phyloP scores from a whole-genome alignment of 2,888 invertebrate species.

The Andrena chrysosceles region DNA sequence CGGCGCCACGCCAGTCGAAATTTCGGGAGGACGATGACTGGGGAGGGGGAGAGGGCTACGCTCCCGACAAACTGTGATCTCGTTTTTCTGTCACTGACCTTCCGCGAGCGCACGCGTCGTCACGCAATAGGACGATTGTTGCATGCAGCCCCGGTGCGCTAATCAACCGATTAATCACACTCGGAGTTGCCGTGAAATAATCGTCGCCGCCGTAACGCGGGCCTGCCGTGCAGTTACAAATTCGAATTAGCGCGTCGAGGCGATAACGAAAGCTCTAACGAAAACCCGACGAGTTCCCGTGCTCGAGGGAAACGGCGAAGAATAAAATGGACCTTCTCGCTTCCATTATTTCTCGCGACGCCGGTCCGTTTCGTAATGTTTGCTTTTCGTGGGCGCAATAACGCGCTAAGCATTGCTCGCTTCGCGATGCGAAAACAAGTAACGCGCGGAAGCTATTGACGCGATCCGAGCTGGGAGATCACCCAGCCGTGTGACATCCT shows the following conservation, averaged over 20 bases:
- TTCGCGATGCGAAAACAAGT: conserved; percentile 24
- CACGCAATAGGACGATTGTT: conserved; percentile 43
- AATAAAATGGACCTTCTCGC: no score
- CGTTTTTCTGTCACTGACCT: conserved; percentile 70
- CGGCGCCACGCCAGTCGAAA: conserved; percentile 39
- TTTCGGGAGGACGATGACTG: conserved; percentile 59
- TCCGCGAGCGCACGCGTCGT: conserved; percentile 48
- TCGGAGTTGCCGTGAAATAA: neutral
- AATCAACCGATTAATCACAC: neutral
- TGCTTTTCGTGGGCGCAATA: neutral
- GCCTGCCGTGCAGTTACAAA: no score
- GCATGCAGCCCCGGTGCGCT: neutral
- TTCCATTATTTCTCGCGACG: no score
- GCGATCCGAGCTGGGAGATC: conserved; percentile 26
- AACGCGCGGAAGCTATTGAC: conserved; percentile 30
- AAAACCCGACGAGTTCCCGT: no score
- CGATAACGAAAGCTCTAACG: no score
- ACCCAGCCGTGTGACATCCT: conserved; percentile 28
- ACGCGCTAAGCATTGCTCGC: neutral
- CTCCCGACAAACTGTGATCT: conserved; percentile 48
- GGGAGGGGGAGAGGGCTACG: conserved; percentile 19
- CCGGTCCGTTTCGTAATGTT: no score
- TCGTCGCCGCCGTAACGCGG: neutral
- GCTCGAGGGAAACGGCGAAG: no score
- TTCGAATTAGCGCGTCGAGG: neutral